Percentiles rank a stretch among this genome's conserved stretches.
phyloP scores from a whole-genome alignment of 2,797 vertebrate genomes.

The Muraenolepis orangiensis region DNA sequence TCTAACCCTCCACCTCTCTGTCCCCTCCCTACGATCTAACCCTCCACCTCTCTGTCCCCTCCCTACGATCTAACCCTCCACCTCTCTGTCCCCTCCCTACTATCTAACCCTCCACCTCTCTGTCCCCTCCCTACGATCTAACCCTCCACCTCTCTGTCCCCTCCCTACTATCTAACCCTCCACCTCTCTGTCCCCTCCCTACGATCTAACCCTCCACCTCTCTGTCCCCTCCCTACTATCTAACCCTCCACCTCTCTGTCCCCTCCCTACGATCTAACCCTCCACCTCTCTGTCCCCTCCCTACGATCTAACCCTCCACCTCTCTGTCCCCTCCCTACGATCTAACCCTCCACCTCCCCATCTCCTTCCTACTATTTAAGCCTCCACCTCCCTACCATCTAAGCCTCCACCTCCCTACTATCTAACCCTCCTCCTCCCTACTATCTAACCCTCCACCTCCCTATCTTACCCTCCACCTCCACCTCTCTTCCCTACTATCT shows the following conservation, averaged over 20 bases:
- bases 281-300: neutral
- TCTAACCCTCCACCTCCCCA: neutral
- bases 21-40: too few relatives aligned
- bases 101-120: neutral
- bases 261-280: too few relatives aligned
- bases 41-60: neutral
- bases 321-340: too few relatives aligned
- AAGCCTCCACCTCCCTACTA: too few relatives aligned
- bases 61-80: neutral
- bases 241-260: neutral
- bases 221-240: too few relatives aligned
- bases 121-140: too few relatives aligned
- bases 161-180: neutral
- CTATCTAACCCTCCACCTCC: neutral
- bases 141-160: neutral
- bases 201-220: neutral
- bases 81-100: too few relatives aligned
- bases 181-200: neutral
- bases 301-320: neutral
- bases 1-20: neutral
- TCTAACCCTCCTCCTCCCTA: neutral
- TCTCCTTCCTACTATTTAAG: too few relatives aligned
- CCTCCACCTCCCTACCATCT: neutral
- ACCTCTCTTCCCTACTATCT: too few relatives aligned
- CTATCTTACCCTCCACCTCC: too few relatives aligned